Evolutionary conservation across 2,113 vertebrate species (phyloP), one percentile per base, ranked within the genome.

Genomic region (Hemiscyllium ocellatum): DNA sequence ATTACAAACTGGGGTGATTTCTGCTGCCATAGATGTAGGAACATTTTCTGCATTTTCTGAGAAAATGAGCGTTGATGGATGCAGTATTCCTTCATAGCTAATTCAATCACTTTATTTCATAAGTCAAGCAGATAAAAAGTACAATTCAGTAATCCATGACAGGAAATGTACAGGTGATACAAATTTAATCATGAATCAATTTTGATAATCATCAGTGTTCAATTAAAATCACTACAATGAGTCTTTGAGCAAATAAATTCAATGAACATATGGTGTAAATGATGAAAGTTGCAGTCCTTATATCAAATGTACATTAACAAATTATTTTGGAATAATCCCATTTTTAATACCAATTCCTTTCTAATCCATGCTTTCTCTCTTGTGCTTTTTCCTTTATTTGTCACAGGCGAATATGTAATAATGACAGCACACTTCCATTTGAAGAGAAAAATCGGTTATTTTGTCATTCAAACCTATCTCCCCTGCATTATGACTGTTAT

Each of bases 401-500:
- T 95, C 95, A 0, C 97, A 99, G 99, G 99, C 19, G 98, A 99
- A 96, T 99, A 99, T 96, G 99, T 99, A 0, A 98, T 99, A 96
- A 99, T 99, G 99, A 99, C 98, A 96, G 98, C 99, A 61, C 98
- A 99, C 96, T 99, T 99, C 97, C 98, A 99, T 96, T 97, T 99
- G 97, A 99, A 99, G 97, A 98, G 99, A 97, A 99, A 99, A 97
- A 99, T 99, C 0, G 99, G 99, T 24, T 99, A 99, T 97, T 99
- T 99, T 72, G 98, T 99, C 96, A 99, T 99, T 97, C 99, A 99
- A 97, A 99, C 99, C 0, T 99, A 99, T 97, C 99, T 99, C 97
- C 99, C 99, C 47, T 99, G 99, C 97, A 99, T 99, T 96, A 99
- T 99, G 99, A 99, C 99, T 0, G 99, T 99, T 95, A 99, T 99